These are phyloP conservation scores for Typhlichthys eigenmanni DNA, from an alignment of 2,797 vertebrate genomes.

Conservation along the genomic window DNA sequence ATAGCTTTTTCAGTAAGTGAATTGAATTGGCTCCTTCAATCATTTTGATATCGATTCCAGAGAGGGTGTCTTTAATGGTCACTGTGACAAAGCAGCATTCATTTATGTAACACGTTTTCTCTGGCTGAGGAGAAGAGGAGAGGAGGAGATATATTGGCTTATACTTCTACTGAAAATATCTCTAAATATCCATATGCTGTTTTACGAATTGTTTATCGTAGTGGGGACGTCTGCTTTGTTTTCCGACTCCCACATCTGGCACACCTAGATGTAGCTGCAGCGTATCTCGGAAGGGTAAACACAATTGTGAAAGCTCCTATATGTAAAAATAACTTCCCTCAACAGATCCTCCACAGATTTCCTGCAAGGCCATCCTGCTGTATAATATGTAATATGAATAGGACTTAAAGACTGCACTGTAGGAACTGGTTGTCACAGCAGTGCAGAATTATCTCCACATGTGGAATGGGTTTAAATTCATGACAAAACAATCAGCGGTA, in stretches of 20 bases:
- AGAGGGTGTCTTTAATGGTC: constrained; percentile 37
- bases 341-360: constrained; percentile 22
- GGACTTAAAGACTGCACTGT: constrained; percentile 25
- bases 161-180: constrained; percentile 29
- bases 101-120: constrained; percentile 16
- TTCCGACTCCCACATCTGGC: constrained; percentile 20
- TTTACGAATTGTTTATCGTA: constrained; percentile 28
- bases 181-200: constrained; percentile 32
- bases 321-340: constrained; percentile 3
- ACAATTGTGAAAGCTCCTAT: constrained; percentile 17
- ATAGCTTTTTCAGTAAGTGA: constrained; percentile 54
- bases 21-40: constrained; percentile 64
- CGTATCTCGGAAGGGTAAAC: constrained; percentile 26
- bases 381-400: constrained; percentile 24
- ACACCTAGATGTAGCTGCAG: constrained; percentile 40
- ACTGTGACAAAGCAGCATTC: constrained; percentile 22
- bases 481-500: not conserved
- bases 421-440: constrained; percentile 10
- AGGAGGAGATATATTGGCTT: not conserved
- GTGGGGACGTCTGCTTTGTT: constrained; percentile 46
- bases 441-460: constrained; percentile 15
- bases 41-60: constrained; percentile 57
- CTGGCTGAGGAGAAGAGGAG: constrained; percentile 6
- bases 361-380: constrained; percentile 8
- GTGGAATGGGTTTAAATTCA: constrained; percentile 19